phyloP scores from a whole-genome alignment of 2,888 invertebrate species.

The Protophormia terraenovae region DNA sequence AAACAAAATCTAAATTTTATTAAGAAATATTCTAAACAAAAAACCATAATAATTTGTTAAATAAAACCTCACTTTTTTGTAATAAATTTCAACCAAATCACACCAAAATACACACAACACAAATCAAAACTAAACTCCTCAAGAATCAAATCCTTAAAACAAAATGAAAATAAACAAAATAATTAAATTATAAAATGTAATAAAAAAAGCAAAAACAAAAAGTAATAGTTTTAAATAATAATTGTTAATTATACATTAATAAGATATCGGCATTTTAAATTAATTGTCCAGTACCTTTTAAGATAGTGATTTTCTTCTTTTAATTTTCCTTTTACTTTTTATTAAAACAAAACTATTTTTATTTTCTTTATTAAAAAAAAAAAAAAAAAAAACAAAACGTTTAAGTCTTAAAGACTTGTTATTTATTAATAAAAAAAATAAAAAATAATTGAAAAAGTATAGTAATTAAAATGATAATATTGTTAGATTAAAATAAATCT shows the following conservation, averaged over 20 bases:
- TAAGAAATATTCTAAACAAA: neutral
- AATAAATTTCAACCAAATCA: neutral
- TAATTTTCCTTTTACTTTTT: slow-evolving; percentile 6
- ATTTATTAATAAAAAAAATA: slow-evolving; percentile 43
- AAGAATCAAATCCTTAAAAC: slow-evolving; percentile 19
- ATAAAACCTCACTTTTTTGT: neutral
- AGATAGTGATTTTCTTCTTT: slow-evolving; percentile 9
- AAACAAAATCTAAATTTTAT: slow-evolving; percentile 16
- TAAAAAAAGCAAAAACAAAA: too few relatives aligned
- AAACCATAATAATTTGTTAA: too few relatives aligned
- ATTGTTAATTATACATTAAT: slow-evolving; percentile 47
- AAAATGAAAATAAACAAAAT: slow-evolving; percentile 22
- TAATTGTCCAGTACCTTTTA: slow-evolving; percentile 44
- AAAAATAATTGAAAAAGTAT: slow-evolving; percentile 24
- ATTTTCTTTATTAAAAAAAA: slow-evolving; percentile 38
- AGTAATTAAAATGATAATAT: slow-evolving; percentile 36
- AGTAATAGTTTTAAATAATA: slow-evolving; percentile 31
- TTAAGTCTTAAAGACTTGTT: slow-evolving; percentile 59
- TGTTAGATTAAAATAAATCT: slow-evolving; percentile 65
- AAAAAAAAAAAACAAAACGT: too few relatives aligned
- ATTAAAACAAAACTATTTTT: slow-evolving; percentile 15
- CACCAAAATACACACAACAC: neutral
- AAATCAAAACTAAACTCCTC: neutral
- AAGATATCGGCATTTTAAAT: slow-evolving; percentile 31
- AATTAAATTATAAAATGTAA: slow-evolving; percentile 16